Conservation (phyloP, 2,888 invertebrate species). For the Formica aserva region DNA sequence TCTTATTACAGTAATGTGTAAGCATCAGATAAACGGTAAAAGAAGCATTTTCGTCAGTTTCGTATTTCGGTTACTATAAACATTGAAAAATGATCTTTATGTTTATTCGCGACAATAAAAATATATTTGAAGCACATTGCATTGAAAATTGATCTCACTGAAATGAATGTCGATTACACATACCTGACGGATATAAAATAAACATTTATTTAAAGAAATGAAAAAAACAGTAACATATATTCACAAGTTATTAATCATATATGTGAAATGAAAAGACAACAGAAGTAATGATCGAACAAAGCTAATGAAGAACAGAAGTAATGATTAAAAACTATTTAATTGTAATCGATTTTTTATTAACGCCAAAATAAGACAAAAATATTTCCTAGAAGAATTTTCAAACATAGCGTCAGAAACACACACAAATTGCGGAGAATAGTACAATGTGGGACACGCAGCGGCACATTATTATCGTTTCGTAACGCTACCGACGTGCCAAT, state of each 20-base stretch:
- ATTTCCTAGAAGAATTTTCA: slow-evolving; percentile 12
- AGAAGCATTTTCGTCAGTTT: not conserved
- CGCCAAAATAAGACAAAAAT: not conserved
- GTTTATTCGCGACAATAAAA: not conserved
- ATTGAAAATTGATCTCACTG: not conserved
- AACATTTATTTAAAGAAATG: not conserved
- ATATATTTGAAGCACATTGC: not conserved
- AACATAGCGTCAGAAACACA: not conserved
- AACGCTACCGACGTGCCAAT: not conserved
- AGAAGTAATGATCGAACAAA: not conserved
- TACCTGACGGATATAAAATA: not conserved
- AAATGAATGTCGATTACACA: not conserved
- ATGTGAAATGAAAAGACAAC: not conserved
- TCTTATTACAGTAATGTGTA: not conserved
- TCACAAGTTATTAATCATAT: not conserved
- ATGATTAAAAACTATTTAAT: not conserved
- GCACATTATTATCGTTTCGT: not conserved
- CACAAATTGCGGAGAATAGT: not conserved
- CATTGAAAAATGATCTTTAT: not conserved
- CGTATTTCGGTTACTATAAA: not conserved
- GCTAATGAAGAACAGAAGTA: not conserved
- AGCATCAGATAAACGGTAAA: not conserved
- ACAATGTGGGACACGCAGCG: not conserved
- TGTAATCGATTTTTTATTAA: not conserved
- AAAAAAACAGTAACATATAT: not conserved